phyloP scores from a whole-genome alignment of 2,888 invertebrate genomes.

The Plebejus argus region DNA sequence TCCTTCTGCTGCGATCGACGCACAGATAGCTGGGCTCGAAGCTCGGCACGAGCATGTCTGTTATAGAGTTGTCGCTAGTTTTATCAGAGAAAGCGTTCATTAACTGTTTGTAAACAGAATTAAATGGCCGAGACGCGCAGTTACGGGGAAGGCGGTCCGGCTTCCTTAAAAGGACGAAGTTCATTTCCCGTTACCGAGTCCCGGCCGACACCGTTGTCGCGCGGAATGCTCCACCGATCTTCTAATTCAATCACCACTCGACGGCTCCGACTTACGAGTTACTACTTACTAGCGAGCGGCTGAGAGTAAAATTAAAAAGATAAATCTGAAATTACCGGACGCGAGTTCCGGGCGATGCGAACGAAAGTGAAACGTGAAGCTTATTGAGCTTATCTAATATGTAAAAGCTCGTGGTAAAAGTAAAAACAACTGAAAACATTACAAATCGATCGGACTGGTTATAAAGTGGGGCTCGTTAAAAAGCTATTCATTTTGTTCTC shows the following conservation, averaged over 20 bases:
- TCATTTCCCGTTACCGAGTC: conserved; percentile 65
- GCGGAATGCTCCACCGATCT: conserved; percentile 47
- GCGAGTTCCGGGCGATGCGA: not conserved
- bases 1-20: conserved; percentile 4
- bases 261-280: not conserved
- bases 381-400: conserved; percentile 15
- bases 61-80: conserved; percentile 34
- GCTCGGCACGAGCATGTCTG: not conserved
- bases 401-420: not conserved
- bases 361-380: conserved; percentile 2
- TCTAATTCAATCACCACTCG: conserved; percentile 27
- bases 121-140: conserved; percentile 49
- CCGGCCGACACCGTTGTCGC: conserved; percentile 61
- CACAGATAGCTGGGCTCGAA: not conserved
- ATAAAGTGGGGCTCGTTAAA: not conserved
- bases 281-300: not conserved
- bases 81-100: conserved; percentile 49
- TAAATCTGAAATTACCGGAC: conserved; percentile 11
- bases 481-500: not conserved
- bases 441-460: not conserved
- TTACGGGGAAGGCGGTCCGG: conserved; percentile 51
- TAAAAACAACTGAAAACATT: not conserved
- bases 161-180: conserved; percentile 70
- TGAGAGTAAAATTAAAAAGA: conserved; percentile 2
- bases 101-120: conserved; percentile 52